Evolutionary conservation across 1,140 invertebrate genomes (phyloP), one percentile per base, ranked within the genome.

Genomic region (Polypedilum vanderplanki): DNA sequence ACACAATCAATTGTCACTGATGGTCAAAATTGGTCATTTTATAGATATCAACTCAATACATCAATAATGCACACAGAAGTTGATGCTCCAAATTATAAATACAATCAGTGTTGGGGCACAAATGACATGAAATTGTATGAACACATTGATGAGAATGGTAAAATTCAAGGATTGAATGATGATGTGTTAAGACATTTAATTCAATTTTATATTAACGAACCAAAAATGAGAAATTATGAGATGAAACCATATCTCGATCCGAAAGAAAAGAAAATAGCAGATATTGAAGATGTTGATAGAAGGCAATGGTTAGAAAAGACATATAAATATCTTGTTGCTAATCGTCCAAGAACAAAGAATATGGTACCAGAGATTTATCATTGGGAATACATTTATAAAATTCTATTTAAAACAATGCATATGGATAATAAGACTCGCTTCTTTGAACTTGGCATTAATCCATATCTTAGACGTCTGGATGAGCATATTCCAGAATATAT

Each of bases 31-130:
- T 95, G 92, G 88, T 90, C 89, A 2, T 94, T 97, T 77, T 93
- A 89, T 80, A 85, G 88, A 7, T 97, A 97, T 80, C 96, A 98
- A 83, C 79, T 97, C 33, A 98, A 98, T 80, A 97, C 94, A 1
- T 87, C 90, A 65, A 79, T 88, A 10, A 78, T 94, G 74, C 85
- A 91, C 78, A 82, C 83, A 76, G 85, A 89, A 33, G 77, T 88
- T 77, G 79, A 87, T 24, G 82, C 87, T 65, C 83, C 83, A 24
- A 95, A 95, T 84, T 83, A 85, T 0, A 86, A 87, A 77, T 84
- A 87, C 41, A 98, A 98, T 83, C 80, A 95, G 57, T 95, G 93
- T 78, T 96, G 91, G 87, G 86, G 87, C n/a, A 91, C 89, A 15
- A 83, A 87, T 40, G 85, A 89, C 15, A 79, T 90, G 76, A 87